Conservation (phyloP, 1,140 invertebrate genomes). For the Cotesia vestalis region DNA sequence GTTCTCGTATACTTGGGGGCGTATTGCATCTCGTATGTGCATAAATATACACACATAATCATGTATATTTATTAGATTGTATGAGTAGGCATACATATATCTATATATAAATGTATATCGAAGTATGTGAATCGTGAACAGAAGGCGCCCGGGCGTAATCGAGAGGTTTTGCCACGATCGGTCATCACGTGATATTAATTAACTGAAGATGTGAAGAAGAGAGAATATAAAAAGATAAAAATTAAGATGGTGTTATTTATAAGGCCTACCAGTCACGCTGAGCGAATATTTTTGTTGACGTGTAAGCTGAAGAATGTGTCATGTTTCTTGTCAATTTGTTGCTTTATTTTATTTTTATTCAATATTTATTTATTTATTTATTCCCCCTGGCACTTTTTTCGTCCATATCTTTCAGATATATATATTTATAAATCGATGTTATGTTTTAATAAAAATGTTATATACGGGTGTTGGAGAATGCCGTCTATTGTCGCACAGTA, state of each 20-base stretch:
- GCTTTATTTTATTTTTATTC: background rate
- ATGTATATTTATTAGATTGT: slow-evolving; percentile 1
- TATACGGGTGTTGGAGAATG: slow-evolving; percentile 1
- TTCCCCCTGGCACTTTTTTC: background rate
- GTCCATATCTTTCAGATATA: background rate
- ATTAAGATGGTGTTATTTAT: slow-evolving; percentile 64
- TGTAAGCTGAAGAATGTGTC: slow-evolving; percentile 22
- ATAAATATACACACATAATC: slow-evolving; percentile 9
- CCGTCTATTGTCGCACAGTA: slow-evolving; percentile 26
- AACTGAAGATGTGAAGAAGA: slow-evolving; percentile 45
- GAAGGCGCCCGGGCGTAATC: slow-evolving; percentile 29
- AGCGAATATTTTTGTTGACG: slow-evolving; percentile 20
- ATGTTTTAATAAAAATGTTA: slow-evolving; percentile 5
- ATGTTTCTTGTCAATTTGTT: slow-evolving; percentile 18
- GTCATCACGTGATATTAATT: slow-evolving; percentile 65
- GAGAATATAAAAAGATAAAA: slow-evolving; percentile 47
- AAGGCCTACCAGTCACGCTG: slow-evolving; percentile 41
- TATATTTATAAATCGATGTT: background rate
- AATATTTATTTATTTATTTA: background rate
- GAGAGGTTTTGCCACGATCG: slow-evolving; percentile 54
- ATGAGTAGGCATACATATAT: background rate
- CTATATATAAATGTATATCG: background rate
- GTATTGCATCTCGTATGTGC: background rate
- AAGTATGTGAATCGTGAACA: slow-evolving; percentile 15
- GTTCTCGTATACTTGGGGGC: slow-evolving; percentile 15